Percentiles rank a stretch among this genome's conserved stretches.
These are phyloP conservation scores for Holacanthella duospinosa DNA, from an alignment of 2,888 invertebrate species.

Conservation along the genomic window DNA sequence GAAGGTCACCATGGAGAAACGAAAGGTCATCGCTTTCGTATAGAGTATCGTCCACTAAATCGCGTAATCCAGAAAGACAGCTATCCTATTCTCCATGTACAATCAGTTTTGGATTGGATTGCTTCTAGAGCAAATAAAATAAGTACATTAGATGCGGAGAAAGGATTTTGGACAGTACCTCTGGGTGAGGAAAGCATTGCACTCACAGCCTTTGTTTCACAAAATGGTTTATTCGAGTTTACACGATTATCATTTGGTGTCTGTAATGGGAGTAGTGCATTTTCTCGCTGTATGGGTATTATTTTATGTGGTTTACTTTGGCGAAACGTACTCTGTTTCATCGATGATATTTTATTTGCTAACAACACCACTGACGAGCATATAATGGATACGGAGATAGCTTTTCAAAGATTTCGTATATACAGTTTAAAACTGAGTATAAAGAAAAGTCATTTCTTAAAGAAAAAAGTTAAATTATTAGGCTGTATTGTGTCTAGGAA, in stretches of 20 bases:
- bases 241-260: constrained; percentile 11
- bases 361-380: constrained; percentile 8
- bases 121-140: constrained; percentile 8
- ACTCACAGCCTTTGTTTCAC: constrained; percentile 14
- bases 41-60: constrained; percentile 15
- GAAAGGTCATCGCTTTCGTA: background rate
- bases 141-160: constrained; percentile 10
- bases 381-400: background rate
- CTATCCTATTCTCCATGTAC: constrained; percentile 13
- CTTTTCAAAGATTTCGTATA: constrained; percentile 6
- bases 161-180: constrained; percentile 16
- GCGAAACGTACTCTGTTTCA: constrained; percentile 6
- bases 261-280: constrained; percentile 5
- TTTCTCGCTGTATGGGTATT: constrained; percentile 1
- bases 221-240: constrained; percentile 11
- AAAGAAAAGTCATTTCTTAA: constrained; percentile 5
- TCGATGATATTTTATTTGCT: constrained; percentile 13
- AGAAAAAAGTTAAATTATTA: constrained; percentile 1
- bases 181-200: constrained; percentile 13
- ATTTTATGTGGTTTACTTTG: constrained; percentile 12
- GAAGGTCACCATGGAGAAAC: no score
- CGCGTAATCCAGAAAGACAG: constrained; percentile 10
- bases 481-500: constrained; percentile 8
- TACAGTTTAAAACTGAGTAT: constrained; percentile 10
- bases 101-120: constrained; percentile 16